Evolutionary conservation across 2,888 invertebrate species (phyloP).

Genomic region (Eubasilissa splendida): DNA sequence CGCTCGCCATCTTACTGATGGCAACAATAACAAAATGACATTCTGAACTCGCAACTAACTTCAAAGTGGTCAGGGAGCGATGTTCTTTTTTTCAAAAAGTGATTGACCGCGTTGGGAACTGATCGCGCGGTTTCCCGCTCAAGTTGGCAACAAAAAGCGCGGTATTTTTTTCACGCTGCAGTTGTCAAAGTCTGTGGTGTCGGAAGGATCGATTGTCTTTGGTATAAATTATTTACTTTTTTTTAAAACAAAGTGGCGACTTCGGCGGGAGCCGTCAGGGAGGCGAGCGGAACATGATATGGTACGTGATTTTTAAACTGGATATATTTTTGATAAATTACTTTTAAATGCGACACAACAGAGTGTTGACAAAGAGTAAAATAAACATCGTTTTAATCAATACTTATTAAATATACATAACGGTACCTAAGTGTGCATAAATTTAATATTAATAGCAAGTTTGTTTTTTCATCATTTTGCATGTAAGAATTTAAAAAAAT

Average conservation of each 20-base stretch:
- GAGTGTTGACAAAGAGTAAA: too few relatives aligned
- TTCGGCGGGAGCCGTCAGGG: conserved; percentile 37
- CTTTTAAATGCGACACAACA: neutral
- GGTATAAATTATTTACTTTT: conserved; percentile 35
- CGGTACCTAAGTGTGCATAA: too few relatives aligned
- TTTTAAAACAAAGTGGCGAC: conserved; percentile 42
- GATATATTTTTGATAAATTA: neutral
- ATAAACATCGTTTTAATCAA: too few relatives aligned
- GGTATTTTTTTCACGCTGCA: conserved; percentile 44
- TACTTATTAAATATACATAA: too few relatives aligned
- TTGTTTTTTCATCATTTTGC: too few relatives aligned
- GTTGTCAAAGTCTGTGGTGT: conserved; percentile 48
- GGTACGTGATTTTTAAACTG: conserved; percentile 24
- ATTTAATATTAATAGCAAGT: too few relatives aligned
- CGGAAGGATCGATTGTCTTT: conserved; percentile 47
- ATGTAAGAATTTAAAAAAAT: too few relatives aligned
- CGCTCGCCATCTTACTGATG: conserved; percentile 39
- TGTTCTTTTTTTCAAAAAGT: conserved; percentile 16
- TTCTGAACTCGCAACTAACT: conserved; percentile 27
- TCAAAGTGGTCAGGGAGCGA: conserved; percentile 38
- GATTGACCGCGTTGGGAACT: conserved; percentile 1
- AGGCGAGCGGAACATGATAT: conserved; percentile 48
- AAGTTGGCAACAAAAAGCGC: conserved; percentile 48
- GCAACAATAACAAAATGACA: conserved; percentile 46
- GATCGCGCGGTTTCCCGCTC: conserved; percentile 20